These are phyloP conservation scores for Chydorus sphaericus DNA, from an alignment of 2,888 invertebrate species.

Conservation along the genomic window DNA sequence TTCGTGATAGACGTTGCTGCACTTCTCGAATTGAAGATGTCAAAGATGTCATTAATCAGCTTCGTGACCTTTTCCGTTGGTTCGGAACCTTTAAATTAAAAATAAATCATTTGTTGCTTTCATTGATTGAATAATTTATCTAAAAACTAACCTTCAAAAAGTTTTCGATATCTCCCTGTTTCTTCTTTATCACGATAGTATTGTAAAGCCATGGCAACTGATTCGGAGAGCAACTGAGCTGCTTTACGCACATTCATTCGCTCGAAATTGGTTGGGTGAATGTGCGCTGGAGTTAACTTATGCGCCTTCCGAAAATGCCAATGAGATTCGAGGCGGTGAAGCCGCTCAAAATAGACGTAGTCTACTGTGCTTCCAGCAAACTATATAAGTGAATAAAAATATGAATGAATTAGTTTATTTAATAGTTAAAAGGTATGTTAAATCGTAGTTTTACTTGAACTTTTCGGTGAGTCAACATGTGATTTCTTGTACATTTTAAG, in stretches of 20 bases:
- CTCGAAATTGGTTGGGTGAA: neutral
- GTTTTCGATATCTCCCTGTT: no score
- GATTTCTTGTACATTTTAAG: neutral
- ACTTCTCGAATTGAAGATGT: neutral
- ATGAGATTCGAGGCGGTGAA: neutral
- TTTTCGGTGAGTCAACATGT: neutral
- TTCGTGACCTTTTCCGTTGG: neutral
- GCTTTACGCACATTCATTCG: neutral
- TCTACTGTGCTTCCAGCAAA: neutral
- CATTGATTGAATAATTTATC: no score
- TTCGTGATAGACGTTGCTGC: neutral
- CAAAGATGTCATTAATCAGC: neutral
- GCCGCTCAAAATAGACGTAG: neutral
- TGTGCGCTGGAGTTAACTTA: neutral
- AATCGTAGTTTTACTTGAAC: neutral
- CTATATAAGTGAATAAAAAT: neutral
- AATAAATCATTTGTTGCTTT: neutral
- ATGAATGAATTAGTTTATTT: no score
- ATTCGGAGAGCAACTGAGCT: neutral
- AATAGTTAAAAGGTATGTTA: neutral
- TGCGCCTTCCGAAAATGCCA: neutral
- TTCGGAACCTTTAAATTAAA: neutral
- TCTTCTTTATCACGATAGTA: no score
- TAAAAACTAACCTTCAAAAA: no score
- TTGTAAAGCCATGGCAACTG: neutral